A percentile compares a stretch with the other conserved stretches of the same genome.
phyloP scores from a whole-genome alignment of 2,888 invertebrate genomes.

The Thereva nobilitata region DNA sequence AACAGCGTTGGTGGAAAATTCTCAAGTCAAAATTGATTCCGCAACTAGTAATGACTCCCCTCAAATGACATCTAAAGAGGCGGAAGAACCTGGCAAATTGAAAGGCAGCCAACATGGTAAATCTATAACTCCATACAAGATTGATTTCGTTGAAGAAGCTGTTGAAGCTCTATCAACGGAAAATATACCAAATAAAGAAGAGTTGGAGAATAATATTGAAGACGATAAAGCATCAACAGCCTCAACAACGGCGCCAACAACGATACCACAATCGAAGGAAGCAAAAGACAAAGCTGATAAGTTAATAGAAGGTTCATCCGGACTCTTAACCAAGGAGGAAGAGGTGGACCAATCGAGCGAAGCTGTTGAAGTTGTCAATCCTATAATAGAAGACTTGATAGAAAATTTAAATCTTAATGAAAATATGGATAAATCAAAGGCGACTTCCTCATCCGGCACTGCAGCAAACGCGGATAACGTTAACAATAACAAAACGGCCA shows the following conservation, averaged over 20 bases:
- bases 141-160: constrained; percentile 12
- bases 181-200: neutral
- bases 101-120: neutral
- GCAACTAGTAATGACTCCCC: neutral
- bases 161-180: constrained; percentile 15
- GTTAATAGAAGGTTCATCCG: neutral
- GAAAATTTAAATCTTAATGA: constrained; percentile 15
- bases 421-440: neutral
- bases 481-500: neutral
- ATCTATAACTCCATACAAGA: neutral
- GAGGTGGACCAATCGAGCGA: constrained; percentile 1
- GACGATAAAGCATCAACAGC: neutral
- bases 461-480: neutral
- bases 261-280: neutral
- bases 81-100: neutral
- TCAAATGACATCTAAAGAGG: neutral
- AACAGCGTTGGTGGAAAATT: constrained; percentile 40
- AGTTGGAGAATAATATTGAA: neutral
- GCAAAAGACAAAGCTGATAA: neutral
- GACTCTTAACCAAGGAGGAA: neutral
- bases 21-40: neutral
- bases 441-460: neutral
- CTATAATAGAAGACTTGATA: constrained; percentile 35
- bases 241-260: neutral
- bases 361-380: constrained; percentile 23